These are phyloP conservation scores for Anabas testudineus DNA, from an alignment of 2,797 vertebrate species.

Conservation along the genomic window DNA sequence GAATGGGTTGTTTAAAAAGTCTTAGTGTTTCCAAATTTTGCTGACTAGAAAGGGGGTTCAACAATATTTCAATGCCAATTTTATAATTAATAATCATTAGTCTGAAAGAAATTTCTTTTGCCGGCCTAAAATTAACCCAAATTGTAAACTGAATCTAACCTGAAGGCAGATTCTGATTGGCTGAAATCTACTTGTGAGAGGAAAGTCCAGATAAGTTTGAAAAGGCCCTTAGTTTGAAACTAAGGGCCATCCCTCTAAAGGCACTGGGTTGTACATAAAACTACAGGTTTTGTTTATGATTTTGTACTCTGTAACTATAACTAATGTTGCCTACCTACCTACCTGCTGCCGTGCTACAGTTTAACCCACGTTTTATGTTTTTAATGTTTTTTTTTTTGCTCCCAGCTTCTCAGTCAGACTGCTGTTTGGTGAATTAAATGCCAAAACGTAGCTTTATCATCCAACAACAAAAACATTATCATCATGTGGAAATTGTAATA, in stretches of 20 bases:
- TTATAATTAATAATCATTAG: too few species aligned
- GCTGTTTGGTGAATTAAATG: conserved; percentile 88
- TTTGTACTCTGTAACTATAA: conserved; percentile 88
- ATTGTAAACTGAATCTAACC: conserved; percentile 48
- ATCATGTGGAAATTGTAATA: conserved; percentile 93
- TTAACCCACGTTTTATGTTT: conserved; percentile 79
- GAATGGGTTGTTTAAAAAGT: background rate
- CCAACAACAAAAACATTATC: conserved; percentile 84
- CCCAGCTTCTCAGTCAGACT: conserved; percentile 85
- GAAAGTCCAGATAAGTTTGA: conserved; percentile 73
- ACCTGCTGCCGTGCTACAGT: conserved; percentile 84
- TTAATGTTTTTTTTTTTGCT: conserved; percentile 66
- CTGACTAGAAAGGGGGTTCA: conserved; percentile 24
- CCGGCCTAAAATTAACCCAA: conserved; percentile 28
- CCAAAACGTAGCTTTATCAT: conserved; percentile 90
- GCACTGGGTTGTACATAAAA: conserved; percentile 94
- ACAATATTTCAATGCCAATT: conserved; percentile 29
- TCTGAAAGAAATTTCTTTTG: conserved; percentile 10
- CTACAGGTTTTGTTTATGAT: conserved; percentile 82
- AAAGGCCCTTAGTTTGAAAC: too few species aligned
- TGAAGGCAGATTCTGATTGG: conserved; percentile 81
- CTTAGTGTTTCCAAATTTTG: conserved; percentile 37
- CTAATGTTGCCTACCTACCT: conserved; percentile 88
- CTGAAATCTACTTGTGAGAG: conserved; percentile 79
- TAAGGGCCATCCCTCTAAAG: conserved; percentile 80